phyloP scores from a whole-genome alignment of 2,797 vertebrate species.

The Galagoides demidoff region DNA sequence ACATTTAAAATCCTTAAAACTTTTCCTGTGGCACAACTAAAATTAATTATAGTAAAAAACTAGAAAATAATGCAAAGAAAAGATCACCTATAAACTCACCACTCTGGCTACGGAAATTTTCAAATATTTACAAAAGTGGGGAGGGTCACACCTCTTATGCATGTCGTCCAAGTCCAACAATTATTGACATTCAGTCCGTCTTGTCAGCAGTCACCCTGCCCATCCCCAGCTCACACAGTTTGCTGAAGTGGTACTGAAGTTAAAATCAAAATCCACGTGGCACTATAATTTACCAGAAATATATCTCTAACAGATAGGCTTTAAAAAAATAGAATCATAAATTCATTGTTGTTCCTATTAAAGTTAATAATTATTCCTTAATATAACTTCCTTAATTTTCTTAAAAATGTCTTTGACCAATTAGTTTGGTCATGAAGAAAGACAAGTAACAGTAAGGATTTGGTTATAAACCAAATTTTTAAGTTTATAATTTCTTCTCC shows the following conservation, averaged over 20 bases:
- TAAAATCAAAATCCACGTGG: neutral
- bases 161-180: neutral
- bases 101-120: neutral
- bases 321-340: neutral
- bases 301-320: neutral
- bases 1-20: neutral
- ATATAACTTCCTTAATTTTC: neutral
- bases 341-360: neutral
- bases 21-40: neutral
- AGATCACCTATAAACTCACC: neutral
- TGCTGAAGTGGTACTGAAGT: neutral
- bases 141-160: neutral
- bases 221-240: neutral
- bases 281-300: neutral
- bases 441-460: neutral
- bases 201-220: neutral
- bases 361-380: neutral
- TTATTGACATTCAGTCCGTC: neutral
- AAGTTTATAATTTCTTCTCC: neutral
- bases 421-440: too few relatives aligned
- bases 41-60: neutral
- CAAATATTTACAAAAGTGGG: neutral
- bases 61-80: conserved; percentile 28
- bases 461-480: neutral
- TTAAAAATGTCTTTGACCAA: neutral